Evolutionary conservation across 1,140 invertebrate species (phyloP).

Genomic region (Tetragnatha versicolor): DNA sequence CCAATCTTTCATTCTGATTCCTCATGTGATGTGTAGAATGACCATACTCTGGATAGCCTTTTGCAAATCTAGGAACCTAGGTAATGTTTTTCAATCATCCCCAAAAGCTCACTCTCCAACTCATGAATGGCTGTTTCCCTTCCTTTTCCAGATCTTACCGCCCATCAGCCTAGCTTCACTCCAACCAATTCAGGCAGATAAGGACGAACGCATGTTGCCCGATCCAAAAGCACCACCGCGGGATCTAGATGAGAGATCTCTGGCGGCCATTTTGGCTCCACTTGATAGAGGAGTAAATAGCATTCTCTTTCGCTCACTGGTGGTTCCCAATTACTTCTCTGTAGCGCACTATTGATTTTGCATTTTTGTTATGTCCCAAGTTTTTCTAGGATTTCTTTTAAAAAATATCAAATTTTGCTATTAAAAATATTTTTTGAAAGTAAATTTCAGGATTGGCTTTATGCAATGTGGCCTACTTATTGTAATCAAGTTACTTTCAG

Average conservation of each 20-base stretch:
- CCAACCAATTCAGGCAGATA: slow-evolving; percentile 16
- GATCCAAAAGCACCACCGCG: slow-evolving; percentile 15
- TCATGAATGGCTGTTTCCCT: not conserved
- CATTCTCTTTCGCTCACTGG: slow-evolving; percentile 4
- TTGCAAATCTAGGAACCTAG: too few species aligned
- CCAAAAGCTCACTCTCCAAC: too few species aligned
- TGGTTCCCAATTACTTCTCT: slow-evolving; percentile 20
- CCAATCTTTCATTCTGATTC: too few species aligned
- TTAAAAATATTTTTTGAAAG: not conserved
- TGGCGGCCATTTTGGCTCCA: slow-evolving; percentile 32
- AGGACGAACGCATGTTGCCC: slow-evolving; percentile 37
- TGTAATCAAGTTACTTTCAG: not conserved
- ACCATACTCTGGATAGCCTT: too few species aligned
- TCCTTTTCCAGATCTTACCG: slow-evolving; percentile 30
- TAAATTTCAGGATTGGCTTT: too few species aligned
- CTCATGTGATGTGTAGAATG: too few species aligned
- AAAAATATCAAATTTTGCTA: not conserved
- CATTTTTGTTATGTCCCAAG: slow-evolving; percentile 28
- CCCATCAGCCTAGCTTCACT: slow-evolving; percentile 1
- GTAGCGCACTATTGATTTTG: slow-evolving; percentile 24
- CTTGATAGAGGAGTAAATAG: slow-evolving; percentile 39
- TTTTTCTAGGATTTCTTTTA: not conserved
- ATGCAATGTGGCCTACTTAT: too few species aligned
- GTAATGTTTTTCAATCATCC: too few species aligned
- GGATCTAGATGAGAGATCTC: slow-evolving; percentile 48